Conservation (phyloP, 2,888 invertebrate species). For the Drosophila pseudotakahashii region DNA sequence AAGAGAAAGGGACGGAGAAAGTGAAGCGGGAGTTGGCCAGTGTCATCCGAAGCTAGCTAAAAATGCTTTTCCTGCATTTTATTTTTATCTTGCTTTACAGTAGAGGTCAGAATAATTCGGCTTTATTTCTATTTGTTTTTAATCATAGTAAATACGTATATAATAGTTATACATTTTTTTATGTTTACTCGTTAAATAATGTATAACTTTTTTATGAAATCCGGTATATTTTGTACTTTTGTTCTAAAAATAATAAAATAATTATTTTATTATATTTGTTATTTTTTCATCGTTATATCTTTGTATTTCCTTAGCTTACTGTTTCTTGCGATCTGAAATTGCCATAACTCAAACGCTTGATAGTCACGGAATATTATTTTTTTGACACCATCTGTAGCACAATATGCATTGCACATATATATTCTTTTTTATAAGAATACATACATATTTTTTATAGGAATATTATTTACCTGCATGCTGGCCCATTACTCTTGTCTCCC, state of each 20-base stretch:
- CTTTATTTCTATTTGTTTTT: no score
- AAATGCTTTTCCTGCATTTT: constrained; percentile 67
- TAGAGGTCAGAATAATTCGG: neutral
- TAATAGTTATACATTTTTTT: no score
- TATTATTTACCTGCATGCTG: constrained; percentile 57
- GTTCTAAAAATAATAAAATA: no score
- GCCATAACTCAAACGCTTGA: neutral
- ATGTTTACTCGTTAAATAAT: no score
- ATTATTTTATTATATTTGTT: no score
- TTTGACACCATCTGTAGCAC: neutral
- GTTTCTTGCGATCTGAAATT: no score
- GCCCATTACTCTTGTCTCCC: constrained; percentile 55
- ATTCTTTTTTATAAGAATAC: constrained; percentile 50
- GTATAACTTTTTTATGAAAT: no score
- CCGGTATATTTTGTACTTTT: no score
- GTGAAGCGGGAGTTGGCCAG: constrained; percentile 35
- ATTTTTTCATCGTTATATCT: no score
- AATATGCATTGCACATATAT: constrained; percentile 4
- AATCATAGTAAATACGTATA: no score
- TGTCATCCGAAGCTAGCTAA: constrained; percentile 50
- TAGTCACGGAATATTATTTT: neutral
- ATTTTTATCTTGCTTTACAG: constrained; percentile 54
- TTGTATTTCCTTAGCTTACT: no score
- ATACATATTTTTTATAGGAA: constrained; percentile 46
- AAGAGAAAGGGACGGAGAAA: constrained; percentile 8